Base-by-base conservation (phyloP, 2,797 vertebrate species). In the Sebastes dallii region DNA sequence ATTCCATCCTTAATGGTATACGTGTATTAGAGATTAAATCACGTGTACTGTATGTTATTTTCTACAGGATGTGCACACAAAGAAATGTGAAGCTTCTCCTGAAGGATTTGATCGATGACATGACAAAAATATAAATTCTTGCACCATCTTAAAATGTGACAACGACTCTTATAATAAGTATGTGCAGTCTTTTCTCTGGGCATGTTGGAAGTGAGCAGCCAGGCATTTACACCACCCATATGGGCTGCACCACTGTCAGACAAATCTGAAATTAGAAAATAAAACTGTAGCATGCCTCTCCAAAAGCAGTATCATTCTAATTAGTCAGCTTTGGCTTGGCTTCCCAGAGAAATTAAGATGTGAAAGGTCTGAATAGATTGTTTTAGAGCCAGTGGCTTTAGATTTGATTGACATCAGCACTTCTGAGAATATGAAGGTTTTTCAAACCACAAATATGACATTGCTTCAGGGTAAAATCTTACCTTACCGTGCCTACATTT, bases 211-310 rank as follows among this genome's bases (percentile, higher is more conserved):
- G 25, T 82, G 68, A 80, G 72, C 87, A 86, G 69, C 84, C 75
- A 89, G 87, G 75, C 86, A 72, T 88, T 84, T 78, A 75, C 82
- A 83, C 85, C 93, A 77, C 92, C 90, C 90, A 94, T 86, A 65
- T 77, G 83, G 86, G 84, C 81, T 69, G 66, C 71, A 77, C 77
- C 77, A 79, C 73, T 50, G 89, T 92, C 86, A 87, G 72, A 88
- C 82, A 80, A 78, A 83, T 90, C 72, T 80, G 82, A 90, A 89
- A 87, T 90, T 82, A 84, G 80, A 83, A 67, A 75, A 74, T 39
- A 73, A 52, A 87, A 75, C 39, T 81, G 85, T 71, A 84, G 59
- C 72, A 62, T 34, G 72, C 39, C 39, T 75, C 60, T 81, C 55
- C 62, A 79, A 86, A 81, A 73, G 62, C 77, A 82, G 68, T 11